These are phyloP conservation scores for Rhinogobio ventralis DNA, from an alignment of 2,797 vertebrate genomes.

Conservation along the genomic window DNA sequence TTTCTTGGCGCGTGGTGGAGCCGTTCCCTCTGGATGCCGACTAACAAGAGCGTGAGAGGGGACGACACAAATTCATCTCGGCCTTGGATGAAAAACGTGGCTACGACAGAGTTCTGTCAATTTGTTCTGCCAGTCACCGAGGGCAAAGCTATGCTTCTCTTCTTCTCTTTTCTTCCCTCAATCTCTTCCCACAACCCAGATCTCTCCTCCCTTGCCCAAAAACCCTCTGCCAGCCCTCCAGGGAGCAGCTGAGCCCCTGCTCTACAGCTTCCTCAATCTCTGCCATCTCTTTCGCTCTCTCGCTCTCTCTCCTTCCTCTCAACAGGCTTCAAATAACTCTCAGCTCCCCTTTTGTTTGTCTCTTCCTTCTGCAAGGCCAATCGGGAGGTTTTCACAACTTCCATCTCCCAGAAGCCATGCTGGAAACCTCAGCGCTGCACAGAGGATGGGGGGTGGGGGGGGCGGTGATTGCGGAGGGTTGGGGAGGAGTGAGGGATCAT, in stretches of 20 bases:
- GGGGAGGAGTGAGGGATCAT: slow-evolving; percentile 44
- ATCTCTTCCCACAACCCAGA: slow-evolving; percentile 15
- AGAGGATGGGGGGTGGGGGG: not conserved
- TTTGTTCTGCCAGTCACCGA: slow-evolving; percentile 50
- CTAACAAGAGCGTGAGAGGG: slow-evolving; percentile 57
- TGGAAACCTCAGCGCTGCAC: slow-evolving; percentile 49
- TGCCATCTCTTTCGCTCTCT: slow-evolving; percentile 43
- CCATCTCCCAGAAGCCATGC: slow-evolving; percentile 59
- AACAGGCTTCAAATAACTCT: slow-evolving; percentile 65
- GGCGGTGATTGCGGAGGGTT: not conserved
- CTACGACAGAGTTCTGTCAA: slow-evolving; percentile 57
- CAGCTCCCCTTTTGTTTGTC: slow-evolving; percentile 64
- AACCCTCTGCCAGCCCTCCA: slow-evolving; percentile 58
- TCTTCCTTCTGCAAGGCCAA: slow-evolving; percentile 59
- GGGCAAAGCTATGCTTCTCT: slow-evolving; percentile 39
- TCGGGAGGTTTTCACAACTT: slow-evolving; percentile 65
- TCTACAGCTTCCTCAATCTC: slow-evolving; percentile 44
- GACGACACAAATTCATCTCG: slow-evolving; percentile 57
- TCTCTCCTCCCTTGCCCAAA: slow-evolving; percentile 34
- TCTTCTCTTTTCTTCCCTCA: slow-evolving; percentile 30
- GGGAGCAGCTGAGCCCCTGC: slow-evolving; percentile 61
- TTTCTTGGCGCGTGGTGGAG: slow-evolving; percentile 41
- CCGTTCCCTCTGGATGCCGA: slow-evolving; percentile 30
- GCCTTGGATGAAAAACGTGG: slow-evolving; percentile 58
- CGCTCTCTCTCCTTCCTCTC: slow-evolving; percentile 30